phyloP scores from a whole-genome alignment of 2,797 vertebrate genomes.

The Gambusia yucatana region DNA sequence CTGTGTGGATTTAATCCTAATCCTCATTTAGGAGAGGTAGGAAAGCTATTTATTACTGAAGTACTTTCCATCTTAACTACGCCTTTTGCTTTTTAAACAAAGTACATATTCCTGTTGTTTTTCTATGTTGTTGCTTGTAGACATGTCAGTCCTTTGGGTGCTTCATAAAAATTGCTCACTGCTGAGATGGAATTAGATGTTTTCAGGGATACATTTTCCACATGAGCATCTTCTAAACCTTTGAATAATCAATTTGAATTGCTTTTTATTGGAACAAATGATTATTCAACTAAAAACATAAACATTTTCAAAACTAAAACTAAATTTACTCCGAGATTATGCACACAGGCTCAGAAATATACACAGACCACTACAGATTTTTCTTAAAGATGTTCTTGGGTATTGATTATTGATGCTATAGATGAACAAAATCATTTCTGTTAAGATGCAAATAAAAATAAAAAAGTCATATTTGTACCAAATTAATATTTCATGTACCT shows the following conservation, averaged over 20 bases:
- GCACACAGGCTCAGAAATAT: background rate
- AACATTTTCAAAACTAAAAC: background rate
- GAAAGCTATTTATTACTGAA: constrained; percentile 36
- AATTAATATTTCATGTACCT: background rate
- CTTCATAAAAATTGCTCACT: constrained; percentile 69
- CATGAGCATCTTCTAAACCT: constrained; percentile 15
- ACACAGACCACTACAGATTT: background rate
- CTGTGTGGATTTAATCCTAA: constrained; percentile 98
- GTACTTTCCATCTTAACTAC: background rate
- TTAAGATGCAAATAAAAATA: background rate
- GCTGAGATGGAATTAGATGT: constrained; percentile 53
- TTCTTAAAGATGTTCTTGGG: background rate
- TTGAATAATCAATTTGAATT: background rate
- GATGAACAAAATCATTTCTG: background rate
- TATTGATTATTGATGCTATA: background rate
- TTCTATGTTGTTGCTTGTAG: constrained; percentile 56
- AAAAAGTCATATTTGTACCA: background rate
- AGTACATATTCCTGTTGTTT: constrained; percentile 51
- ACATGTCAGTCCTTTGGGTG: constrained; percentile 60
- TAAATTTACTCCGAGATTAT: background rate
- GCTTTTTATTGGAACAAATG: background rate
- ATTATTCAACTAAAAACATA: background rate
- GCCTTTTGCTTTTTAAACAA: constrained; percentile 23
- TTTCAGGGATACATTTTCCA: constrained; percentile 19
- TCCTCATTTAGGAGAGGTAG: constrained; percentile 94